phyloP scores from a whole-genome alignment of 2,797 vertebrate genomes.

The Alfaro cultratus region DNA sequence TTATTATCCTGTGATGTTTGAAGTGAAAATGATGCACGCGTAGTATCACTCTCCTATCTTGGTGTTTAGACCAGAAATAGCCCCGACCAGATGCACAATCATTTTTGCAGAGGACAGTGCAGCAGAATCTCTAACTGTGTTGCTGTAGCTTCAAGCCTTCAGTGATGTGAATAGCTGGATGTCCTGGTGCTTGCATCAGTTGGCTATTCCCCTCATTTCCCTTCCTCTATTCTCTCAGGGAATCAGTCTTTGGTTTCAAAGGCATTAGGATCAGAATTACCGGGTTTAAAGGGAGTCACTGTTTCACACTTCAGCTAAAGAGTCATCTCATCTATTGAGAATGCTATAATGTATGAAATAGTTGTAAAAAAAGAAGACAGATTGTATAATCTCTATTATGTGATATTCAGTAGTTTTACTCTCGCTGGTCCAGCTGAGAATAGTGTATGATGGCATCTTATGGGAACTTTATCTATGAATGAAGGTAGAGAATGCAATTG shows the following conservation, averaged over 20 bases:
- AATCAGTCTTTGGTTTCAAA: slow-evolving; percentile 50
- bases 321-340: slow-evolving; percentile 54
- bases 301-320: slow-evolving; percentile 57
- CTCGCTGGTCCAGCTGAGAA: slow-evolving; percentile 8
- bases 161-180: slow-evolving; percentile 59
- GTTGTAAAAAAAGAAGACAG: slow-evolving; percentile 29
- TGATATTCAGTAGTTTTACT: slow-evolving; percentile 35
- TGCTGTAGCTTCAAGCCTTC: slow-evolving; percentile 52
- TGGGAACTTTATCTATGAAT: not conserved
- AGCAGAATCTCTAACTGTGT: slow-evolving; percentile 29
- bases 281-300: slow-evolving; percentile 38
- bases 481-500: not conserved
- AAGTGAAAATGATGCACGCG: slow-evolving; percentile 26
- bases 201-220: slow-evolving; percentile 16
- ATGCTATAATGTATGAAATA: slow-evolving; percentile 37
- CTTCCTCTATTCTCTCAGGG: slow-evolving; percentile 36
- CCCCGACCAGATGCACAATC: slow-evolving; percentile 18
- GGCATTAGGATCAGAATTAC: slow-evolving; percentile 49
- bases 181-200: slow-evolving; percentile 59
- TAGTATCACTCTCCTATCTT: slow-evolving; percentile 12
- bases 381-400: slow-evolving; percentile 50
- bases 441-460: not conserved
- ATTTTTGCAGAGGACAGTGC: slow-evolving; percentile 27
- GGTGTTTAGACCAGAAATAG: slow-evolving; percentile 23
- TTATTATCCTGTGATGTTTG: slow-evolving; percentile 33